Base-by-base conservation (phyloP, 1,140 invertebrate species). In the Plectus sambesii region DNA sequence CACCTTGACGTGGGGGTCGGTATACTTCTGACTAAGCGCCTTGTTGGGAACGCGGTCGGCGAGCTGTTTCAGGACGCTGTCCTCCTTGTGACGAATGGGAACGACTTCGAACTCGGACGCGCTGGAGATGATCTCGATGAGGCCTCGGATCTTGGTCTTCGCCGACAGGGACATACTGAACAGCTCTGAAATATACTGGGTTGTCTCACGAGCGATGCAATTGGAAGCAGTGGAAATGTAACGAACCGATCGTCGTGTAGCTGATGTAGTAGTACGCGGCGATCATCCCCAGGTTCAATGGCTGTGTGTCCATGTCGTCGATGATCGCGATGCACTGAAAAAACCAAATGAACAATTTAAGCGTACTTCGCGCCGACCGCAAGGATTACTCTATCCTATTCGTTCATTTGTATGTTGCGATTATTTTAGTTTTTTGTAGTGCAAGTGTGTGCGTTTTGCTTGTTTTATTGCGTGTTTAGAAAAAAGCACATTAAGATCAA, bases 201-300 rank as follows among this genome's bases (percentile, higher is more conserved):
- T 39, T 39, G 30, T 15, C 23, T 27, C 49, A 30, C 12, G n/a
- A 57, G 6, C 84, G 49, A 98, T 92, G 69, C 92, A 98, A 5
- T 5, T 17, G 8, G 9, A 45, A 45, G n/a, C 9, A 40, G 44
- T 29, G 27, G 30, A 37, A 35, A 30, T 22, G 25, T 25, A 5
- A 65, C 73, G 72, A 70, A 85, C 82, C 83, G 53, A 99, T 98
- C 0, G 94, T 99, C 0, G 90, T 93, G 61, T 99, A 99, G 72
- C 97, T 96, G 56, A 98, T 98, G 69, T 98, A 99, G 70, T 99
- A 99, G 70, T 99, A 99, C 0, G 92, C 89, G 1, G 93, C 92
- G 71, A 99, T 99, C 89, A 99, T 98, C 51, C 94, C 94, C 66
- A 99, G 74, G 75, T 99, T 99, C 0, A 99, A 74, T 0, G 93